These are phyloP conservation scores for Xanthorhoe designata DNA, from an alignment of 2,888 invertebrate genomes.

Conservation along the genomic window DNA sequence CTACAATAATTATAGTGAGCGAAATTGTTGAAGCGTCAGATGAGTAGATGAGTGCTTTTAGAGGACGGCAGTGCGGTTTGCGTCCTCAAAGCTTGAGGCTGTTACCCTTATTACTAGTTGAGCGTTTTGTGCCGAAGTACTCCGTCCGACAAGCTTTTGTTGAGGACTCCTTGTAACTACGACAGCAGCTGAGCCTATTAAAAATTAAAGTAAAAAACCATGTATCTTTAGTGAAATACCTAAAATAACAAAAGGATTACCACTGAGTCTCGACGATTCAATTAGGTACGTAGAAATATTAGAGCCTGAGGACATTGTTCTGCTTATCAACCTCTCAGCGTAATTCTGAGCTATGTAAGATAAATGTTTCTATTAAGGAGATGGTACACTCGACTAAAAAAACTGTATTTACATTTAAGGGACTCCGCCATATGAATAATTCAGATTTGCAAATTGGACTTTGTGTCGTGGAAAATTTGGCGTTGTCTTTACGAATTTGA, in stretches of 20 bases:
- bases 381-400: slow-evolving; percentile 24
- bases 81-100: slow-evolving; percentile 46
- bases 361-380: slow-evolving; percentile 16
- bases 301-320: slow-evolving; percentile 31
- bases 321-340: slow-evolving; percentile 32
- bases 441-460: slow-evolving; percentile 61
- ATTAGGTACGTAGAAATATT: slow-evolving; percentile 29
- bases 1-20: slow-evolving; percentile 38
- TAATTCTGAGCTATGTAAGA: slow-evolving; percentile 22
- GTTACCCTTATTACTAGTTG: slow-evolving; percentile 44
- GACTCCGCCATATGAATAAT: slow-evolving; percentile 61
- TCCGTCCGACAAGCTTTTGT: slow-evolving; percentile 45
- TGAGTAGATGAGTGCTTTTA: slow-evolving; percentile 45
- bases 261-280: slow-evolving; percentile 23
- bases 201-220: slow-evolving; percentile 37
- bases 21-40: slow-evolving; percentile 46
- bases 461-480: slow-evolving; percentile 61
- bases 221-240: neutral
- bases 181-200: slow-evolving; percentile 41
- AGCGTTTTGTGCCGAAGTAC: slow-evolving; percentile 43
- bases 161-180: slow-evolving; percentile 47
- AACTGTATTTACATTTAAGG: slow-evolving; percentile 47
- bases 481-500: slow-evolving; percentile 54
- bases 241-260: slow-evolving; percentile 55
- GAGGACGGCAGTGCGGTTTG: slow-evolving; percentile 42